Evolutionary conservation across 2,113 vertebrate genomes (phyloP), one percentile per base, ranked within the genome.

Genomic region (Anarhynchus alexandrinus): DNA sequence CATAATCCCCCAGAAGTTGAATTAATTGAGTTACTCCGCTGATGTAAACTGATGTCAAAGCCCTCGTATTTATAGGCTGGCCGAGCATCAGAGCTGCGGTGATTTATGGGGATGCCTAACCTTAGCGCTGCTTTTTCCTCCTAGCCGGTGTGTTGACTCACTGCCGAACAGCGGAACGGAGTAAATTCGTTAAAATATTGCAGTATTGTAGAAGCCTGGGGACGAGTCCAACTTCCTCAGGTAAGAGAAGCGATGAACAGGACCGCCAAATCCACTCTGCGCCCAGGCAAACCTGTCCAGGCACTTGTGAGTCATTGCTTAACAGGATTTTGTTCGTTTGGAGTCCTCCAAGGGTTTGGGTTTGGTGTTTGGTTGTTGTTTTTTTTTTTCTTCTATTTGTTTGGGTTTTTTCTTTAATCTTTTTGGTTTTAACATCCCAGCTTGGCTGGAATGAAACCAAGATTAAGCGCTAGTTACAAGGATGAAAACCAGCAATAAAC

Each of bases 1-100:
- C 51, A 17, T 29, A 32, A 76, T 43, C 81, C 47, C 36, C 17
- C 73, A 74, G 64, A 84, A 84, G 52, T 18, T 34, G 70, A 94
- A 90, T 91, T 79, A 95, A 91, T 54, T n/a, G 66, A 77, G 52
- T 79, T 87, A 25, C 58, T 82, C 57, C 51, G 84, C 96, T 97
- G 93, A 86, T 96, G 86, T 47, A 87, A 96, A 84, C 86, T 30
- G 32, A 34, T 92, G 83, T 64, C 92, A 82, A 87, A 26, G 9
- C 49, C 29, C 25, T 59, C 7, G 27, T 87, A 69, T 76, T 95
- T 82, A 87, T 61, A 85, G 76, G 76, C 45, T 82, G 59, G 72
- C 76, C 0, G 0, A 82, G 59, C 45, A 65, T 49, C 85, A 59
- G 80, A 65, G 78, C 77, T 38, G 78, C 66, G 4, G 66, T 90